A percentile compares a stretch with the other conserved stretches of the same genome.
phyloP scores from a whole-genome alignment of 2,113 vertebrate species.

The Gnathonemus echidnorhynchus region DNA sequence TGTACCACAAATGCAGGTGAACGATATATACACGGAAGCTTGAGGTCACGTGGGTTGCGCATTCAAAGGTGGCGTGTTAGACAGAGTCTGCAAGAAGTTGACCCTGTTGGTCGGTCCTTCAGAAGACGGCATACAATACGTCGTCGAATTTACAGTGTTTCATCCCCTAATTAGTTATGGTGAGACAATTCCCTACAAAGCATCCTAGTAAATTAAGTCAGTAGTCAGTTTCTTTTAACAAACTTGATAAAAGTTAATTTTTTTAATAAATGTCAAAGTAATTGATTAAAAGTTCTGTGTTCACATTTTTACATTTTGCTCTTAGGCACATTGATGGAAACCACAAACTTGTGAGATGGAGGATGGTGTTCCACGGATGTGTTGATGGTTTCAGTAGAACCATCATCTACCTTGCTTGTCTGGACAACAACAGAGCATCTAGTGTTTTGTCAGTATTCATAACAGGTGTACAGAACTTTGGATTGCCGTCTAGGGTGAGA shows the following conservation, averaged over 20 bases:
- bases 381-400: neutral
- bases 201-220: no score
- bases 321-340: neutral
- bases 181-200: neutral
- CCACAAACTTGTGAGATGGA: neutral
- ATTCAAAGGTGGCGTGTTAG: neutral
- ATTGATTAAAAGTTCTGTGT: no score
- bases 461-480: neutral
- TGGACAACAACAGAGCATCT: neutral
- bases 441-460: neutral
- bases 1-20: neutral
- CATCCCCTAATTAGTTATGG: neutral
- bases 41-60: neutral
- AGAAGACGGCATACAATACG: neutral
- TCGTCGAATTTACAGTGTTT: neutral
- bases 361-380: neutral
- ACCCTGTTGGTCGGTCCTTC: neutral
- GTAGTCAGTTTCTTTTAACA: no score
- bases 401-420: neutral
- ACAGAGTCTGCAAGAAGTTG: neutral
- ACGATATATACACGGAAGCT: neutral
- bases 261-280: no score
- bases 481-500: neutral
- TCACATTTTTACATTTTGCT: neutral
- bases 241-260: no score